A percentile compares a stretch with the other conserved stretches of the same genome.
phyloP scores from a whole-genome alignment of 2,797 vertebrate genomes.

The Malurus splendens region DNA sequence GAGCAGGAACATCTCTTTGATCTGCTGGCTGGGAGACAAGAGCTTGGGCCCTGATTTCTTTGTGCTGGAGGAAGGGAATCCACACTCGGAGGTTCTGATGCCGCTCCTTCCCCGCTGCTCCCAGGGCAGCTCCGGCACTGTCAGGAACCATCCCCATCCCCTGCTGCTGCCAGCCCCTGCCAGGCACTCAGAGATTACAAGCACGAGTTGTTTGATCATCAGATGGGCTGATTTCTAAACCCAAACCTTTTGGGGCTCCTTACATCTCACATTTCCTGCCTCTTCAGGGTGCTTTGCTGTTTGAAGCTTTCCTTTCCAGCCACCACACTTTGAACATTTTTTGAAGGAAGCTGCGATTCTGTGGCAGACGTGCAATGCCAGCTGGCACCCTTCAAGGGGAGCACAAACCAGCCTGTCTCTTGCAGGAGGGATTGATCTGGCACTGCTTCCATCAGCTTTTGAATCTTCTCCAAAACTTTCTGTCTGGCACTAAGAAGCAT shows the following conservation, averaged over 20 bases:
- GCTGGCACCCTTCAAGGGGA: neutral
- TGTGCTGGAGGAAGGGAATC: neutral
- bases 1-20: neutral
- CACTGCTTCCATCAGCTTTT: neutral
- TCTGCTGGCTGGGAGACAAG: neutral
- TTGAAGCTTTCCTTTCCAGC: neutral
- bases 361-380: neutral
- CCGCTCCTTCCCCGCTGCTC: neutral
- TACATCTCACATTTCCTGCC: neutral
- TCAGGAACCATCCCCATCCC: neutral
- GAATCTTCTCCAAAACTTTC: neutral
- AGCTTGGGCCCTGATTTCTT: neutral
- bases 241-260: neutral
- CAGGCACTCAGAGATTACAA: neutral
- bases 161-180: neutral
- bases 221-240: neutral
- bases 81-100: neutral
- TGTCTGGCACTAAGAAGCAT: neutral
- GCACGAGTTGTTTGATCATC: neutral
- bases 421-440: neutral
- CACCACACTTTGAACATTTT: neutral
- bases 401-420: neutral
- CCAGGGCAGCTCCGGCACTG: rapidly evolving
- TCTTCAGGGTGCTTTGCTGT: neutral
- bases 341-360: neutral